phyloP scores from a whole-genome alignment of 2,888 invertebrate genomes.

The Drosophila neotestacea region DNA sequence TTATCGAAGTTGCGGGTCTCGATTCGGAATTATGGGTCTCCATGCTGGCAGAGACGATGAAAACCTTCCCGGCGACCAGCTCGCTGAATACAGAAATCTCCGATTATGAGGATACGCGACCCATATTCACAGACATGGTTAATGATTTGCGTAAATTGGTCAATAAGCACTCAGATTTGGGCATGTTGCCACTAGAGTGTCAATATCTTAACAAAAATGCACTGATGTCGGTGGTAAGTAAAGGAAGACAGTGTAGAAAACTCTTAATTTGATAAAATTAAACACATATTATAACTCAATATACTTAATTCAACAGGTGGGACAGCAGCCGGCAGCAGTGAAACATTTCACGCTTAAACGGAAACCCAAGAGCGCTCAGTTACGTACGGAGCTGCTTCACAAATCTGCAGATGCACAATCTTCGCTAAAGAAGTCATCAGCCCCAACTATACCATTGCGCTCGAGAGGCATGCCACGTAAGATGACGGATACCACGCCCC shows the following conservation, averaged over 20 bases:
- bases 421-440: slow-evolving; percentile 94
- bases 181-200: slow-evolving; percentile 97
- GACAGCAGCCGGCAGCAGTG: slow-evolving; percentile 92
- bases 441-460: slow-evolving; percentile 94
- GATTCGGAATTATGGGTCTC: slow-evolving; percentile 99
- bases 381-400: slow-evolving; percentile 94
- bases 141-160: slow-evolving; percentile 93
- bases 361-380: slow-evolving; percentile 96
- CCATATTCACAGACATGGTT: slow-evolving; percentile 95
- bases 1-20: slow-evolving; percentile 95
- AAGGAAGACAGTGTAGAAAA: neutral
- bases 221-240: slow-evolving; percentile 91
- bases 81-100: slow-evolving; percentile 95
- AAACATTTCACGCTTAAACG: slow-evolving; percentile 97
- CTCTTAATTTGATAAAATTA: neutral
- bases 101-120: slow-evolving; percentile 94
- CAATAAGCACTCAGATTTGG: slow-evolving; percentile 93
- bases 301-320: slow-evolving; percentile 86
- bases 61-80: slow-evolving; percentile 95
- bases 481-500: slow-evolving; percentile 97
- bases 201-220: slow-evolving; percentile 98
- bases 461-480: slow-evolving; percentile 96
- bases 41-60: slow-evolving; percentile 97
- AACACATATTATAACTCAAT: neutral
- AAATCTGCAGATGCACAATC: slow-evolving; percentile 96